Evolutionary conservation across 2,113 vertebrate genomes (phyloP).

Genomic region (Mohoua ochrocephala): DNA sequence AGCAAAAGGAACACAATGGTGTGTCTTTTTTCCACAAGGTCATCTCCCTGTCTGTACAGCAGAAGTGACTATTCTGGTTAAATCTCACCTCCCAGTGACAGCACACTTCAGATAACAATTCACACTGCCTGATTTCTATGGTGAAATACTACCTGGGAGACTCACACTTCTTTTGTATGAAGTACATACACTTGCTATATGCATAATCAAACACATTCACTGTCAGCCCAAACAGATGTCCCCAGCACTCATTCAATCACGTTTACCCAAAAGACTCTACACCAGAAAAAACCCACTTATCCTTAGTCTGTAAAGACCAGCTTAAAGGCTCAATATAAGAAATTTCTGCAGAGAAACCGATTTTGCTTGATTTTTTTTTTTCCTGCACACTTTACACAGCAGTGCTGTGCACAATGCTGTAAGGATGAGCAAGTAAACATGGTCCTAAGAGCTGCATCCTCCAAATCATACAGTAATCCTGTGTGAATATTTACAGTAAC

Average conservation of each 20-base stretch:
- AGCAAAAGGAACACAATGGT: rapidly evolving
- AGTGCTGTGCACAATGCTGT: neutral
- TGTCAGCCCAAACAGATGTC: neutral
- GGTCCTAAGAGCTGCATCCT: neutral
- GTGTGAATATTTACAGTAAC: neutral
- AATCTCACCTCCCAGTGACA: neutral
- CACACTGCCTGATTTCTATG: neutral
- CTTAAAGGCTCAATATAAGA: neutral
- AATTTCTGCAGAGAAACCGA: neutral
- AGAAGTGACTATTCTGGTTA: neutral
- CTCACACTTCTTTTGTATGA: neutral
- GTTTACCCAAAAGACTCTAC: neutral
- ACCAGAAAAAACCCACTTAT: neutral
- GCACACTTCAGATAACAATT: neutral
- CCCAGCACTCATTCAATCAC: neutral
- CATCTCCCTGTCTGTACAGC: neutral
- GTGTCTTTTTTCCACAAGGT: neutral
- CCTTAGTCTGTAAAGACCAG: neutral
- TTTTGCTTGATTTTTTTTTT: neutral
- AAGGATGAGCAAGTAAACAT: neutral
- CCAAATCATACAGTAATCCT: neutral
- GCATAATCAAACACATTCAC: neutral
- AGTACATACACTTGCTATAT: neutral
- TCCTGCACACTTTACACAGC: neutral
- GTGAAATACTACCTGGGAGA: neutral